Evolutionary conservation across 2,113 vertebrate genomes (phyloP).

Genomic region (Thymallus thymallus): DNA sequence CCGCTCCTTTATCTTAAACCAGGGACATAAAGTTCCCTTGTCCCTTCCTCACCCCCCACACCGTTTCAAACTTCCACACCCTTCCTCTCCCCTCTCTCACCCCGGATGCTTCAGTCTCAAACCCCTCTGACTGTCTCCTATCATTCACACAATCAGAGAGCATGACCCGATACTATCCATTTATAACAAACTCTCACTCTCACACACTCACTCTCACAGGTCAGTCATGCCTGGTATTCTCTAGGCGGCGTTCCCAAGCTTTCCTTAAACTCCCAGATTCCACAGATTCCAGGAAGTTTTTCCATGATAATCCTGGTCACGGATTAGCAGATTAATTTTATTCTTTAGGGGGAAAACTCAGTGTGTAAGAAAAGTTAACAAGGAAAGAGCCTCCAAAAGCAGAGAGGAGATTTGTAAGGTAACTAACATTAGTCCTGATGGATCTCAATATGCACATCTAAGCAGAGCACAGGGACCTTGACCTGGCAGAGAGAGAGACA

Average conservation of each 20-base stretch:
- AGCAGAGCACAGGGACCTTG: too few relatives aligned
- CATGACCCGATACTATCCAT: neutral
- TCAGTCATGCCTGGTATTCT: slow-evolving; percentile 57
- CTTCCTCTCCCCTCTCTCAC: neutral
- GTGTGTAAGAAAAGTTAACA: neutral
- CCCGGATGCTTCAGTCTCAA: neutral
- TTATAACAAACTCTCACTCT: neutral
- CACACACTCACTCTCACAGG: neutral
- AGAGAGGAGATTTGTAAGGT: too few relatives aligned
- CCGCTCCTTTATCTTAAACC: neutral
- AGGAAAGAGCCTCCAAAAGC: neutral
- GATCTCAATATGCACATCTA: too few relatives aligned
- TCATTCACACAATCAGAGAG: neutral
- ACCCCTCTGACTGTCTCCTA: slow-evolving; percentile 4
- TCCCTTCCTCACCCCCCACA: neutral
- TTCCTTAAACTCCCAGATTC: slow-evolving; percentile 65
- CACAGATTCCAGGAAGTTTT: slow-evolving; percentile 68
- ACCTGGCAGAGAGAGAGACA: too few relatives aligned
- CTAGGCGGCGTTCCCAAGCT: slow-evolving; percentile 41
- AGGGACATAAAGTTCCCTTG: neutral
- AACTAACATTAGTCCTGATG: too few relatives aligned
- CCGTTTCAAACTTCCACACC: neutral
- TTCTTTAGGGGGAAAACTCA: slow-evolving; percentile 37
- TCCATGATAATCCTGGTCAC: slow-evolving; percentile 61
- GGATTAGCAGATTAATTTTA: slow-evolving; percentile 61